Evolutionary conservation across 2,797 vertebrate species (phyloP), one percentile per base, ranked within the genome.

Genomic region (Hoplostethus mediterraneus): DNA sequence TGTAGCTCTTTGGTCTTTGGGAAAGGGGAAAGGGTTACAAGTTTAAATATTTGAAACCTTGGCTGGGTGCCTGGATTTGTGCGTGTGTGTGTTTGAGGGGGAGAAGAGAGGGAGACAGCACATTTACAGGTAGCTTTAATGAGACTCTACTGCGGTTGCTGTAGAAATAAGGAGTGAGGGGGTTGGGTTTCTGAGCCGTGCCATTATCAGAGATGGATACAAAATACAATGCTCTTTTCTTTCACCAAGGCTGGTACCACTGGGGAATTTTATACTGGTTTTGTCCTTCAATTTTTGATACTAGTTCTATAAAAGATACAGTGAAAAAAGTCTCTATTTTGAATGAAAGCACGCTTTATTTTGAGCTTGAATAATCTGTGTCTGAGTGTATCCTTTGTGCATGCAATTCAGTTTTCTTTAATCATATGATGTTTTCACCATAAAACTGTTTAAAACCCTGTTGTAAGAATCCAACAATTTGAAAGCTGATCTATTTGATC

Each of bases 31-130:
- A 67, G 75, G 79, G 73, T 85, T 87, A 82, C 59, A 75, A 63
- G 85, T 90, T 89, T 79, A 91, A 90, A 93, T 93, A 88, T 91
- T 90, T 93, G 85, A 66, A 86, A 47, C 42, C 17, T 78, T 85
- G 84, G 83, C 86, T n/a, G 33, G 11, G 62, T 28, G 84, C 80
- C 82, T 82, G 1, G 40, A 51, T 47, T 33, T 58, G 36, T 59
- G 17, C 42, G 56, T 59, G 36, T 59, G 54, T 51, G 13, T 67
- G 56, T 67, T 17, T 61, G 36, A 61, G 63, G 67, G 14, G 53
- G 25, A 33, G 16, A 5, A 48, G 38, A 14, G 1, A 45, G 47
- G 25, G 28, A 38, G 54, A 44, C 6, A 25, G 28, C 2, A 28
- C 28, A 40, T 21, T 82, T 62, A 57, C 3, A 5, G 21, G 25